A percentile compares a stretch with the other conserved stretches of the same genome.
These are phyloP conservation scores for Upupa epops DNA, from an alignment of 2,113 vertebrate genomes.

Conservation along the genomic window DNA sequence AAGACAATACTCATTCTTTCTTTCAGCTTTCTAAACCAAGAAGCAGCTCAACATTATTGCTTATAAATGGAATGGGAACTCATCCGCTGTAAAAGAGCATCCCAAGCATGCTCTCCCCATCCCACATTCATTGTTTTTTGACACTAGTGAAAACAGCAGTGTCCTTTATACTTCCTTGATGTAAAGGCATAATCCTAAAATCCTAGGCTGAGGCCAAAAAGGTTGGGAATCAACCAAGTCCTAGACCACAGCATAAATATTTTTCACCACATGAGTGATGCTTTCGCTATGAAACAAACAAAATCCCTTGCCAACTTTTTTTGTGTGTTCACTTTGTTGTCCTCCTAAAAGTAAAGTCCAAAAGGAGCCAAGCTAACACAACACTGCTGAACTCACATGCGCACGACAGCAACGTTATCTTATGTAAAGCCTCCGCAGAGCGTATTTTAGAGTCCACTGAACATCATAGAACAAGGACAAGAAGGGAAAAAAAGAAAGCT, in stretches of 20 bases:
- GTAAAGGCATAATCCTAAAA: slow-evolving; percentile 55
- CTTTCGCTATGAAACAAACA: slow-evolving; percentile 65
- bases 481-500: not conserved
- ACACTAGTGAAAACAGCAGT: slow-evolving; percentile 9
- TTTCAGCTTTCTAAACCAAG: slow-evolving; percentile 35
- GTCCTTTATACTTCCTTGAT: slow-evolving; percentile 29
- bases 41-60: slow-evolving; percentile 34
- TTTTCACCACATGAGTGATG: slow-evolving; percentile 62
- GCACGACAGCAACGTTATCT: not conserved
- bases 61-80: slow-evolving; percentile 49
- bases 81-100: not conserved
- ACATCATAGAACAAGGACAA: not conserved
- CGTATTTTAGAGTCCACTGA: not conserved
- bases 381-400: not conserved
- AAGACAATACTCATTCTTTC: slow-evolving; percentile 6
- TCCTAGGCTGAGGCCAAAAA: slow-evolving; percentile 49
- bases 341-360: slow-evolving; percentile 35
- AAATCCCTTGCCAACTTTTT: slow-evolving; percentile 37
- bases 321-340: not conserved
- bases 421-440: not conserved
- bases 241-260: slow-evolving; percentile 66
- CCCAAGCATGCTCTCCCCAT: not conserved
- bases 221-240: slow-evolving; percentile 54
- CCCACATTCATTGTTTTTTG: not conserved
- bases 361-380: not conserved